Base-by-base conservation (phyloP, 2,797 vertebrate genomes). In the Dendrocincla fuliginosa region DNA sequence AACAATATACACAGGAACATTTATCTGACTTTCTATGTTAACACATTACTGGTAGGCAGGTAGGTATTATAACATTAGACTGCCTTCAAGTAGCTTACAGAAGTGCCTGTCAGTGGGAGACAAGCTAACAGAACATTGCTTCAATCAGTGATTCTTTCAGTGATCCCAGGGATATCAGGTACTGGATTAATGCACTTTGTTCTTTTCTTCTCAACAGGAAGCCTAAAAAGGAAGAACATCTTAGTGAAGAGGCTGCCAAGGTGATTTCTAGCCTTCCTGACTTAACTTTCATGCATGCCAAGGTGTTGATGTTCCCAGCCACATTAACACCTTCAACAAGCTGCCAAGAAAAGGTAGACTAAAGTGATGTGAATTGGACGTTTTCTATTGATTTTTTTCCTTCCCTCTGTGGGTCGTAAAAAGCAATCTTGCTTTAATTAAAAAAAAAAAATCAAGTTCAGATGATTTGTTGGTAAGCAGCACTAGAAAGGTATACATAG, bases 271-370 rank as follows among this genome's bases (percentile, higher is more conserved):
- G 96, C 96, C 98, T 99, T 90, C 99, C 99, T 37, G 97, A 99
- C 96, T 94, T 99, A 90, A 98, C 98, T 41, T 99, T 99, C 98
- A 99, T 99, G 99, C 98, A 97, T 95, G 98, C 98, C 97, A 99
- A 98, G 97, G 98, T 99, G 97, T 97, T 99, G 97, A 99, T 99
- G 99, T 99, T 99, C 96, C 99, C 99, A 32, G 98, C 98, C 94
- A 97, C 98, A 17, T 97, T 99, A 84, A 97, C 97, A 83, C 98
- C 99, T 82, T 98, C 99, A 89, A 89, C 98, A 55, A 96, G 97
- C 96, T 96, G 96, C 87, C 95, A 97, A 81, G 97, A 97, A 77
- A 96, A 98, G 89, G 95, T 95, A 94, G 97, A 98, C 87, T 98
- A 97, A 95, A 90, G 91, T 91, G 91, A 94, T 82, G 81, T 93